A percentile compares a stretch with the other conserved stretches of the same genome.
Evolutionary conservation across 2,797 vertebrate genomes (phyloP).

Genomic region (Tokudaia muenninki): DNA sequence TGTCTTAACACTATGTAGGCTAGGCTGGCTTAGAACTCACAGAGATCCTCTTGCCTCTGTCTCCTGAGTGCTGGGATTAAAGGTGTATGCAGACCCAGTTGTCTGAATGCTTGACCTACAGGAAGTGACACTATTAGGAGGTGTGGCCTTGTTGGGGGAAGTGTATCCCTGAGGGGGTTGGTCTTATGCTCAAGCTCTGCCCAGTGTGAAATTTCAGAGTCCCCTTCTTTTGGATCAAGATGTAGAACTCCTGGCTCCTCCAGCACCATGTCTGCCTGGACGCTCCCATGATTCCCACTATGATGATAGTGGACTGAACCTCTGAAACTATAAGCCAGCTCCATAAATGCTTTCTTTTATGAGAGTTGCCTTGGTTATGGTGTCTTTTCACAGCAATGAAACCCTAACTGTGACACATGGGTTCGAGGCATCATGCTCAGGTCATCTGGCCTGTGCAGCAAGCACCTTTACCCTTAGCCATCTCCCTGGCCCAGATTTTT

Average conservation of each 20-base stretch:
- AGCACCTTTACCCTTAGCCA: not conserved
- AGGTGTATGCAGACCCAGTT: not conserved
- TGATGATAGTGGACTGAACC: not conserved
- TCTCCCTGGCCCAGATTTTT: not conserved
- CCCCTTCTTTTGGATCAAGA: not conserved
- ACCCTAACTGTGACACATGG: not conserved
- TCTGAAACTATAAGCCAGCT: not conserved
- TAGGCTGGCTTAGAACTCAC: not conserved
- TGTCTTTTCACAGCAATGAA: not conserved
- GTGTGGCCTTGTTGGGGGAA: not conserved
- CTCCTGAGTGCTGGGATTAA: not conserved
- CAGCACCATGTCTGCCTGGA: not conserved
- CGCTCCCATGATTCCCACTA: not conserved
- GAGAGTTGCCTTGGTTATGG: not conserved
- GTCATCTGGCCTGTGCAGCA: not conserved
- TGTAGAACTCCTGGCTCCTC: not conserved
- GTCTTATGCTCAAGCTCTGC: not conserved
- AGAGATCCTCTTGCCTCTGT: not conserved
- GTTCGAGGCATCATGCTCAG: not conserved
- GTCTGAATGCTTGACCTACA: not conserved
- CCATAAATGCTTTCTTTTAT: not conserved
- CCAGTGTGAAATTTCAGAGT: not conserved
- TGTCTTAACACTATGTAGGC: not conserved
- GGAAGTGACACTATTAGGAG: not conserved
- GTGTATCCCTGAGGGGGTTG: not conserved